phyloP scores from a whole-genome alignment of 2,113 vertebrate species.

The Tonatia bakeri region DNA sequence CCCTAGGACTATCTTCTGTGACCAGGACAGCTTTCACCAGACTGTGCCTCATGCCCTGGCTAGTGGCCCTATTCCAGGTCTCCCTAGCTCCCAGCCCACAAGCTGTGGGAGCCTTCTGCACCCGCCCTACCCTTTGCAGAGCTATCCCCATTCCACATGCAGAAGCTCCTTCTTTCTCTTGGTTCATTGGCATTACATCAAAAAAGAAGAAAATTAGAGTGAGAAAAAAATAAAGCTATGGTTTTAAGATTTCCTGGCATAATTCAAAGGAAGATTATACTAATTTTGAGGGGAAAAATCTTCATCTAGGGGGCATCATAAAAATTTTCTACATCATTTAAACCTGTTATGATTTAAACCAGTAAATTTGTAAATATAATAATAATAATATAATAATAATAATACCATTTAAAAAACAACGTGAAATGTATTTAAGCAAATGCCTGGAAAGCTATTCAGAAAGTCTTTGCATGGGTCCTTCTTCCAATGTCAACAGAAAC shows the following conservation, averaged over 20 bases:
- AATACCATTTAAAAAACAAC: conserved; percentile 12
- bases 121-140: not conserved
- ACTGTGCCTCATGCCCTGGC: not conserved
- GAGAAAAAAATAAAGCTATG: not conserved
- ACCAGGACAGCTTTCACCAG: not conserved
- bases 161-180: not conserved
- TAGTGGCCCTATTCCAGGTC: not conserved
- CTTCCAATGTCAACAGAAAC: not conserved
- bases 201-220: not conserved
- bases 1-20: not conserved
- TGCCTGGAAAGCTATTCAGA: not conserved
- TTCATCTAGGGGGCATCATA: conserved; percentile 47
- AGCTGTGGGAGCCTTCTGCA: not conserved
- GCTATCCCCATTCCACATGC: not conserved
- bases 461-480: not conserved
- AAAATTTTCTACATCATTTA: conserved; percentile 66
- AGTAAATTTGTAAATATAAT: not conserved
- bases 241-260: conserved; percentile 43
- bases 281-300: not conserved
- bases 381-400: not conserved
- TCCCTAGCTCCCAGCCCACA: not conserved
- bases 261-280: conserved; percentile 57
- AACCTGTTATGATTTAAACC: conserved; percentile 42
- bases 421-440: not conserved
- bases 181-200: not conserved